These are phyloP conservation scores for Grapholita molesta DNA, from an alignment of 1,140 invertebrate genomes.

Conservation along the genomic window DNA sequence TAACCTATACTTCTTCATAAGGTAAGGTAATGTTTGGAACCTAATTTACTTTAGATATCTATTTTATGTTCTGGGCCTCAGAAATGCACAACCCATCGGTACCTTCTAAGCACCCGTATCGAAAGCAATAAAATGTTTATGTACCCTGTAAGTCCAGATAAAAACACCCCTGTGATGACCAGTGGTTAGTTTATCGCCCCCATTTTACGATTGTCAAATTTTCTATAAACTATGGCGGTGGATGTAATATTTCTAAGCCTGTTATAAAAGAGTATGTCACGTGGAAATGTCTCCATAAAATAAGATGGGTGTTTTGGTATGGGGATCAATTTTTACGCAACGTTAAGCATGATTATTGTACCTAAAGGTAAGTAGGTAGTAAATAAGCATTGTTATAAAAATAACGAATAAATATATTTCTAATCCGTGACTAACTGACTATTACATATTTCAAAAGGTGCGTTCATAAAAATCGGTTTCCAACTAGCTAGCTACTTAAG, in stretches of 20 bases:
- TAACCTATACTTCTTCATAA: too few species aligned
- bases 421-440: too few species aligned
- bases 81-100: slow-evolving; percentile 38
- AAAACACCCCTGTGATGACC: slow-evolving; percentile 49
- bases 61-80: slow-evolving; percentile 18
- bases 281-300: slow-evolving; percentile 15
- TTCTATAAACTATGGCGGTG: slow-evolving; percentile 53
- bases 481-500: too few species aligned
- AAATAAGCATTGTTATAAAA: not conserved
- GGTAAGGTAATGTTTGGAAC: too few species aligned
- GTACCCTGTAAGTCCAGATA: slow-evolving; percentile 53
- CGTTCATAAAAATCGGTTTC: too few species aligned
- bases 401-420: too few species aligned
- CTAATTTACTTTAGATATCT: too few species aligned
- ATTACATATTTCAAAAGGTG: too few species aligned
- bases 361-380: not conserved
- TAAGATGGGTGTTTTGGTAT: slow-evolving; percentile 4
- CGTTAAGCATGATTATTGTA: not conserved
- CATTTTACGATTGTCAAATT: slow-evolving; percentile 71
- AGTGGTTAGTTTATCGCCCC: slow-evolving; percentile 51
- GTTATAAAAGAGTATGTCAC: slow-evolving; percentile 7
- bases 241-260: slow-evolving; percentile 6
- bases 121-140: slow-evolving; percentile 67
- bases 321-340: not conserved
- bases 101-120: slow-evolving; percentile 48